Base-by-base conservation (phyloP, 37 sponge, comb jelly and placozoan genomes). In the Beroe ovata region DNA sequence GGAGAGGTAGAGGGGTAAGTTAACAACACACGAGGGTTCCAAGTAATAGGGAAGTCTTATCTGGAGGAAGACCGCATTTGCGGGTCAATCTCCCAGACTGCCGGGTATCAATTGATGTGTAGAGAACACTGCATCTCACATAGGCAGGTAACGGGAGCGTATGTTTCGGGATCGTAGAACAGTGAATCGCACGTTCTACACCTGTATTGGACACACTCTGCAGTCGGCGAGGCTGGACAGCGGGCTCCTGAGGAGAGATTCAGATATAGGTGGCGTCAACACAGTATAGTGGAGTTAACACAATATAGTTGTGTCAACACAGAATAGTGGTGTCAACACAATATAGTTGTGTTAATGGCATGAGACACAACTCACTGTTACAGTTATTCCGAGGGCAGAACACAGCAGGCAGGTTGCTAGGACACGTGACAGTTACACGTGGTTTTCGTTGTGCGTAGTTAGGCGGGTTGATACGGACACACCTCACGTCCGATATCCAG, bases 401-500 rank as follows among this genome's bases (percentile, higher is more conserved):
- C 22, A 77, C 84, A 19, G n/a, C 47, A 41, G 41, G 47, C 8
- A 21, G 41, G 29, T 77, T 77, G 47, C 54, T 77, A 1, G 84
- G 84, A 77, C 84, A 77, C 54, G 39, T 38, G 54, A 77, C 38
- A 22, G 84, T 77, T 3, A 77, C 84, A 19, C 38, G 26, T 21
- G 84, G 84, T 77, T 35, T 77, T 41, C 84, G 3, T 28, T 77
- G 84, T 1, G 84, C 14, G 35, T 30, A 42, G 38, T 41, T 42
- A 14, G 84, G 84, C 22, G 84, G 84, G 47, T 14, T 33, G 19
- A 77, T 39, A 3, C 84, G 4, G 3, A 77, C 84, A 77, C 84
- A 77, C 84, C 38, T 8, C 8, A 77, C 33, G 29, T 77, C 84
- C 25, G 84, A 26, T 41, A 77, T 35, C 84, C 84, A 77, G 54